phyloP scores from a whole-genome alignment of 1,140 invertebrate genomes.

The Neotoxoptera formosana region DNA sequence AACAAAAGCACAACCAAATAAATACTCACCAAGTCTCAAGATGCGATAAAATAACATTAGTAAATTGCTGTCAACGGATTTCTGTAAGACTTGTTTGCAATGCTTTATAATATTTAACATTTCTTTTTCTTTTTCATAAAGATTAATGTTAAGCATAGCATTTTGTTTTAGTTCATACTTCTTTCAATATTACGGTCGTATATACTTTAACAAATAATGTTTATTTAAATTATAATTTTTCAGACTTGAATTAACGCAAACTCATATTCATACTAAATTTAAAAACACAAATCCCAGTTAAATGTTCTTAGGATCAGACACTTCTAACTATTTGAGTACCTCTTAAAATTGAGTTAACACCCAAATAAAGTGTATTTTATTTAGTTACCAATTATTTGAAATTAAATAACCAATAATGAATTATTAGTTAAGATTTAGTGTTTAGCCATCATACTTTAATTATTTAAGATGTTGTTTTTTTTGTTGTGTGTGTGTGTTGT shows the following conservation, averaged over 20 bases:
- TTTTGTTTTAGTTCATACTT: not conserved
- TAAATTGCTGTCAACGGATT: slow-evolving; percentile 25
- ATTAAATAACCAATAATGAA: too few species aligned
- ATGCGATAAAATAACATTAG: not conserved
- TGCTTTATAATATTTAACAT: not conserved
- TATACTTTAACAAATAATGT: not conserved
- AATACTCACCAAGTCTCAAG: not conserved
- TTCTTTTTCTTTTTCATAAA: not conserved
- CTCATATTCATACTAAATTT: not conserved
- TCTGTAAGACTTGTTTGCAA: not conserved
- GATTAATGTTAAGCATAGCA: not conserved
- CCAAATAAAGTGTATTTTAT: too few species aligned
- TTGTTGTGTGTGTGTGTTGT: too few species aligned
- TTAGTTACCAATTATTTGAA: too few species aligned
- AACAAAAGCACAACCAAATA: not conserved
- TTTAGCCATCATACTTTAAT: too few species aligned
- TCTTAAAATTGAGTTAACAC: not conserved
- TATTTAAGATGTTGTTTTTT: too few species aligned
- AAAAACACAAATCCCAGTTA: not conserved
- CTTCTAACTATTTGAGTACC: not conserved
- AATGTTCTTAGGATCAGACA: not conserved
- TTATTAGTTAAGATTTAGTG: too few species aligned
- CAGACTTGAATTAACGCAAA: not conserved
- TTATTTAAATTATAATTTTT: not conserved
- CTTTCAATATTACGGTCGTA: not conserved